Evolutionary conservation across 2,113 vertebrate genomes (phyloP).

Genomic region (Lophura nycthemera): DNA sequence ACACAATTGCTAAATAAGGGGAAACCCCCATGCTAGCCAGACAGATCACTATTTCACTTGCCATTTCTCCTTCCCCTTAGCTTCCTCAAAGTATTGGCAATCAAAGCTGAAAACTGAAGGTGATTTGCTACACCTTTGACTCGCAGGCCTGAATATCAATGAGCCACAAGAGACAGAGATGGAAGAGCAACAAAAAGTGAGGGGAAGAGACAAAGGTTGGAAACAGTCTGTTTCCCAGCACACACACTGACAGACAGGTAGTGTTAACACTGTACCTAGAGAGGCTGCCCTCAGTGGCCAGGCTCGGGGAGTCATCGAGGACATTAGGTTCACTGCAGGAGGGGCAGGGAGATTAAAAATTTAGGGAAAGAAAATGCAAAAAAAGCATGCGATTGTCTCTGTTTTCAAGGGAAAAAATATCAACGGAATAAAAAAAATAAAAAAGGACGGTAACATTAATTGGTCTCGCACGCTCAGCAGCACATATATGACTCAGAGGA

Average conservation of each 20-base stretch:
- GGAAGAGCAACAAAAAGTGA: conserved; percentile 70
- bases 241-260: conserved; percentile 89
- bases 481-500: conserved; percentile 68
- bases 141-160: conserved; percentile 79
- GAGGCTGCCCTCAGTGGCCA: conserved; percentile 98
- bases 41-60: neutral
- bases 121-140: conserved; percentile 82
- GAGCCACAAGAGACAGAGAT: conserved; percentile 78
- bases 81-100: conserved; percentile 11
- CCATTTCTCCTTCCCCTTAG: neutral
- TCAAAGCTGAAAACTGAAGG: conserved; percentile 73
- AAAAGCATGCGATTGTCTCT: conserved; percentile 79
- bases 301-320: conserved; percentile 99
- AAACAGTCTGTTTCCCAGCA: conserved; percentile 84
- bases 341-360: conserved; percentile 91
- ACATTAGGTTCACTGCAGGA: conserved; percentile 99
- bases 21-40: neutral
- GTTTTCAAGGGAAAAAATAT: conserved; percentile 75
- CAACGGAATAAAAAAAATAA: conserved; percentile 76
- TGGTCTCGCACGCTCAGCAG: conserved; percentile 73
- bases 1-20: conserved; percentile 12
- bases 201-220: conserved; percentile 70
- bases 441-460: conserved; percentile 76
- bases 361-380: conserved; percentile 87
- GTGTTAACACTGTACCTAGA: conserved; percentile 98